A percentile compares a stretch with the other conserved stretches of the same genome.
These are phyloP conservation scores for Hephaestus fuliginosus DNA, from an alignment of 2,797 vertebrate genomes.

Conservation along the genomic window DNA sequence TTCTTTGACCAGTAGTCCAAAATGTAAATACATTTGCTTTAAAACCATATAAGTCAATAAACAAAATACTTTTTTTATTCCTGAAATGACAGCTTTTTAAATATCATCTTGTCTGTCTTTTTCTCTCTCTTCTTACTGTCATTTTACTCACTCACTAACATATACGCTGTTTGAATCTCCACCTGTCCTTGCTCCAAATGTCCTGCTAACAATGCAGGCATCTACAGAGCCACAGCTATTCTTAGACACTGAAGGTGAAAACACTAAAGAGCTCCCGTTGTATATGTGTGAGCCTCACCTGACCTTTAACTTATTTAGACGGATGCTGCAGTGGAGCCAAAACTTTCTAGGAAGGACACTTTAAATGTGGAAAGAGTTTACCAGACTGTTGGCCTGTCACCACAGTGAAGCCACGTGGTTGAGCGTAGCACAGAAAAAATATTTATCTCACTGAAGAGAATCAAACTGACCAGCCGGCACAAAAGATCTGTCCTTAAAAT, in stretches of 20 bases:
- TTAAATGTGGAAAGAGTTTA: constrained; percentile 22
- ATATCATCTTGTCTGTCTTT: background rate
- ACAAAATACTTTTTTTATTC: background rate
- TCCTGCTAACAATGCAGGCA: constrained; percentile 18
- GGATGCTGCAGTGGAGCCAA: constrained; percentile 7
- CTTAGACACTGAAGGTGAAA: constrained; percentile 43
- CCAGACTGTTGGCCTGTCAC: background rate
- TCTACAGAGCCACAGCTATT: constrained; percentile 34
- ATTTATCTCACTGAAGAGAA: background rate
- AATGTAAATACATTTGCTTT: background rate
- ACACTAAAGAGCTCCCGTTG: background rate
- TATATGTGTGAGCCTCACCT: constrained; percentile 1
- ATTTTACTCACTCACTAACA: background rate
- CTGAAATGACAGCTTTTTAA: background rate
- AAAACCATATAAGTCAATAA: background rate
- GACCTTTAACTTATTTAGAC: constrained; percentile 31
- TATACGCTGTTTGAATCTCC: background rate
- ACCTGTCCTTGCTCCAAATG: background rate
- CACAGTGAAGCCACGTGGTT: background rate
- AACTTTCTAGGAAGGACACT: constrained; percentile 44
- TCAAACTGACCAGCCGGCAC: background rate
- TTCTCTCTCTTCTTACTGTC: background rate
- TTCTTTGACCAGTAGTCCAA: background rate
- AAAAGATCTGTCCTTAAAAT: background rate
- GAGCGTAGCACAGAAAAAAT: background rate